These are phyloP conservation scores for Oreonectes daqikongensis DNA, from an alignment of 2,797 vertebrate species.

Conservation along the genomic window DNA sequence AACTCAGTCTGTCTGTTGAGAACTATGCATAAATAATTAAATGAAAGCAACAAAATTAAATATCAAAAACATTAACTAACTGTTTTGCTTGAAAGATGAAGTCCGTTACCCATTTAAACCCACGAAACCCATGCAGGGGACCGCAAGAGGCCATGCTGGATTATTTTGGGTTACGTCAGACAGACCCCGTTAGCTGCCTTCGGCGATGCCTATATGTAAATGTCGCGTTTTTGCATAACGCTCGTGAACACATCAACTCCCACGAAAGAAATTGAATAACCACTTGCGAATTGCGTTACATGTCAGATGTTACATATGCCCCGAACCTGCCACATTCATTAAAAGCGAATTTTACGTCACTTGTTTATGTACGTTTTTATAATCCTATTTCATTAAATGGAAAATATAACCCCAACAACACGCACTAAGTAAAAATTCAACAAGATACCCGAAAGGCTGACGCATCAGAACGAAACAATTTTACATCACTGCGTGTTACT, in stretches of 20 bases:
- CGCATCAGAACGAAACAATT: neutral
- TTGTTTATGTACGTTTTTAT: too few relatives aligned
- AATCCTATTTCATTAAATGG: too few relatives aligned
- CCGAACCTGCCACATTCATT: neutral
- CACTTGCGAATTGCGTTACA: too few relatives aligned
- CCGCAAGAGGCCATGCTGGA: neutral
- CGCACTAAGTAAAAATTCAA: neutral
- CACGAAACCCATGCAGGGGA: neutral
- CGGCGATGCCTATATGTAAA: constrained; percentile 40
- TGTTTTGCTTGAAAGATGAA: neutral
- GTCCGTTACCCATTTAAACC: neutral
- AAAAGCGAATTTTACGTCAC: neutral
- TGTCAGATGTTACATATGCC: too few relatives aligned
- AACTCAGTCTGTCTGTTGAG: neutral
- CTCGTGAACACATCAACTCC: neutral
- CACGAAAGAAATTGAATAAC: neutral
- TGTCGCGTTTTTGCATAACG: neutral
- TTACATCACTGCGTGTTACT: constrained; percentile 3
- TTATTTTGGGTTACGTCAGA: neutral
- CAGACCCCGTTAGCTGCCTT: constrained; percentile 35
- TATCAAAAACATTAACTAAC: neutral
- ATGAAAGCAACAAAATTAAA: neutral
- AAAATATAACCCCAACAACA: neutral
- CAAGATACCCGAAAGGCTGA: neutral
- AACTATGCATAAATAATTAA: neutral